A percentile compares a stretch with the other conserved stretches of the same genome.
phyloP scores from a whole-genome alignment of 2,113 vertebrate species.

The Chroicocephalus ridibundus region DNA sequence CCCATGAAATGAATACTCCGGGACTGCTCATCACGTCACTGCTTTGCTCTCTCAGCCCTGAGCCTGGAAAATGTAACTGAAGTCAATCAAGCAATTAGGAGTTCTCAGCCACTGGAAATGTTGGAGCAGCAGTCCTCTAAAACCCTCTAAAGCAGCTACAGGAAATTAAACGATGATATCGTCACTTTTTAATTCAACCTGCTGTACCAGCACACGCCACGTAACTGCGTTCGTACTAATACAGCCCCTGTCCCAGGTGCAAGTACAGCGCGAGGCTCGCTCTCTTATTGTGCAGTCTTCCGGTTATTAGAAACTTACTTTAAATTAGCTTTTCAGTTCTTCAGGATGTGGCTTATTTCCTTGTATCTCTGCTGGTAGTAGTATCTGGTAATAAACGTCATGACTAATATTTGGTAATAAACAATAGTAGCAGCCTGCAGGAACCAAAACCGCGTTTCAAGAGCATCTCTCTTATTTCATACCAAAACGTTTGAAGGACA shows the following conservation, averaged over 20 bases:
- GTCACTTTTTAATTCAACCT: conserved; percentile 6
- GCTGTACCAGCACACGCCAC: neutral
- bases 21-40: neutral
- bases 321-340: conserved; percentile 17
- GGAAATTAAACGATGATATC: conserved; percentile 46
- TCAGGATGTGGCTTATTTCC: conserved; percentile 7
- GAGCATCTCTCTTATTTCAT: neutral
- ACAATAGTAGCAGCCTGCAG: neutral
- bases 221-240: neutral
- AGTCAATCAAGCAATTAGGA: conserved; percentile 1
- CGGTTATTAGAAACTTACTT: neutral
- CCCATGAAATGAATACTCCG: neutral
- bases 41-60: neutral
- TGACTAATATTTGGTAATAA: conserved; percentile 6
- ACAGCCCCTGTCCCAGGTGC: neutral
- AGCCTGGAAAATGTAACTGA: neutral
- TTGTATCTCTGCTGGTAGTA: neutral
- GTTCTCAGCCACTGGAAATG: neutral
- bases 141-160: neutral
- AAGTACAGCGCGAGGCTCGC: neutral
- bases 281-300: neutral
- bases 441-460: neutral
- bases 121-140: neutral
- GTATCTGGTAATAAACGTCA: neutral
- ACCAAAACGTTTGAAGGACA: neutral